Conservation (phyloP, 2,888 invertebrate species). For the Hemaris fuciformis region DNA sequence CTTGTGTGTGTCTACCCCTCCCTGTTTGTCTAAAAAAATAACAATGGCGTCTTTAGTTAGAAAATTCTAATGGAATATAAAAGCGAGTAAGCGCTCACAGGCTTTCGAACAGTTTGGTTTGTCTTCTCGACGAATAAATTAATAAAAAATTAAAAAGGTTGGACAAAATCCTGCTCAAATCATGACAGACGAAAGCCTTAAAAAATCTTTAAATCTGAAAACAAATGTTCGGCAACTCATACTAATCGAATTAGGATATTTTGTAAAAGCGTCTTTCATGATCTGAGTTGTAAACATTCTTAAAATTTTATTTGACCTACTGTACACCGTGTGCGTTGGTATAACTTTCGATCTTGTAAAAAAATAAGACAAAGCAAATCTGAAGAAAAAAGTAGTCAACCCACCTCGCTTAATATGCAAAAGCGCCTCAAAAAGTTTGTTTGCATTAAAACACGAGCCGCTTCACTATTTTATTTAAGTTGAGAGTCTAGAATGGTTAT, state of each 20-base stretch:
- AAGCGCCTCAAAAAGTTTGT: slow-evolving; percentile 81
- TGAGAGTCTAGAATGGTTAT: slow-evolving; percentile 79
- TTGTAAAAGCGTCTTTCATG: slow-evolving; percentile 57
- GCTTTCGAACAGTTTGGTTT: slow-evolving; percentile 77
- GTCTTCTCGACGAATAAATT: slow-evolving; percentile 58
- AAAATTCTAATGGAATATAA: slow-evolving; percentile 49
- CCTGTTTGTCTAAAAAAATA: slow-evolving; percentile 78
- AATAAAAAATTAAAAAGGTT: slow-evolving; percentile 51
- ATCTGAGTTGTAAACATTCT: slow-evolving; percentile 56
- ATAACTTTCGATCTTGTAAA: slow-evolving; percentile 48
- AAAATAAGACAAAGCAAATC: slow-evolving; percentile 77
- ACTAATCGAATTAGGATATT: neutral
- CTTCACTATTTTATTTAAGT: slow-evolving; percentile 81
- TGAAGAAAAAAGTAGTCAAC: slow-evolving; percentile 79
- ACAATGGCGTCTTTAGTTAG: slow-evolving; percentile 65
- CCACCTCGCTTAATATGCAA: slow-evolving; percentile 82
- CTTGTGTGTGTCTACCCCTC: slow-evolving; percentile 92
- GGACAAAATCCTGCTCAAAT: slow-evolving; percentile 54
- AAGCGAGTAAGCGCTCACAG: slow-evolving; percentile 68
- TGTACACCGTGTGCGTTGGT: slow-evolving; percentile 47
- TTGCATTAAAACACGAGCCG: slow-evolving; percentile 82
- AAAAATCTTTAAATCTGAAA: neutral
- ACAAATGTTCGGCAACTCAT: neutral
- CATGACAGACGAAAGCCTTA: slow-evolving; percentile 58
- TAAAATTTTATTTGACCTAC: slow-evolving; percentile 48